phyloP scores from a whole-genome alignment of 2,888 invertebrate species.

The Cerceris ruficornis region DNA sequence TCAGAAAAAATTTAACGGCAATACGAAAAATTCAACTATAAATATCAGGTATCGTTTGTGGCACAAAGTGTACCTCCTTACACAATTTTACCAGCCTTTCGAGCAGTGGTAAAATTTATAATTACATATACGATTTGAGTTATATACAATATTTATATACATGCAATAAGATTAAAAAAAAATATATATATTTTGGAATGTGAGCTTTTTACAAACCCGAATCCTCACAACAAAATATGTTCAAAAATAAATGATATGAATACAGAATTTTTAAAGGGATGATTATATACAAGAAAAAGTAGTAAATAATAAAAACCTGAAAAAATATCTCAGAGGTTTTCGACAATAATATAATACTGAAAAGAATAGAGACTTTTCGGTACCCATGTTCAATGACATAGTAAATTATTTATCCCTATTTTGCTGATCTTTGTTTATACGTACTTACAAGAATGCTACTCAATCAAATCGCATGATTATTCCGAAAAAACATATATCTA shows the following conservation, averaged over 20 bases:
- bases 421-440: constrained; percentile 51
- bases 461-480: constrained; percentile 27
- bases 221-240: constrained; percentile 14
- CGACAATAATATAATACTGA: constrained; percentile 46
- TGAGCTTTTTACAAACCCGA: constrained; percentile 46
- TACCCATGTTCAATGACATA: constrained; percentile 26
- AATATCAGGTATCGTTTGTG: constrained; percentile 66
- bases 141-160: constrained; percentile 58
- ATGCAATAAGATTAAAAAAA: constrained; percentile 45
- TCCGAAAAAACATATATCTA: constrained; percentile 14
- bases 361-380: constrained; percentile 30
- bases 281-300: constrained; percentile 47
- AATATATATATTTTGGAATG: constrained; percentile 50
- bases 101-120: constrained; percentile 41
- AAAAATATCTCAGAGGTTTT: constrained; percentile 23
- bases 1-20: constrained; percentile 45
- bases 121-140: constrained; percentile 39
- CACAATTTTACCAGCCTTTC: constrained; percentile 48
- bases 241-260: constrained; percentile 16
- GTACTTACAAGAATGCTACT: constrained; percentile 63
- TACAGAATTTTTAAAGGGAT: constrained; percentile 15
- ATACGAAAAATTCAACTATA: constrained; percentile 49
- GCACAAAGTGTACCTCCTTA: constrained; percentile 48
- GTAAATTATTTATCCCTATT: constrained; percentile 41
- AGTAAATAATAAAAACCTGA: constrained; percentile 27